Evolutionary conservation across 2,113 vertebrate species (phyloP), one percentile per base, ranked within the genome.

Genomic region (Hippocampus abdominalis): DNA sequence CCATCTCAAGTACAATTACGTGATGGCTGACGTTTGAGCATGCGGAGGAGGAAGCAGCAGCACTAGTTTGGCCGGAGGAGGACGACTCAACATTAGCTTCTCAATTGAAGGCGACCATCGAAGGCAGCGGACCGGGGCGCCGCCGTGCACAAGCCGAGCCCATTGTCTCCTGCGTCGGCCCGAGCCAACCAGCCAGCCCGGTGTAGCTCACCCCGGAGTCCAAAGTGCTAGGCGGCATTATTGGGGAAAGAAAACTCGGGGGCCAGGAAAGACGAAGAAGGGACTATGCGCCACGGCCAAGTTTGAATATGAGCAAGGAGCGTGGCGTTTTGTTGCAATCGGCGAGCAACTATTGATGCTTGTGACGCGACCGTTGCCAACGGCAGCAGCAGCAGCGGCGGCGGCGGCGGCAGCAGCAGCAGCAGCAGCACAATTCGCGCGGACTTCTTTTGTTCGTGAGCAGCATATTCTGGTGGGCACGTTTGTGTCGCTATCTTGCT

Each of bases 281-380:
- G 89, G 90, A 92, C 87, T 87, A 93, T 93, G 92, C 89, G 83
- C 86, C 89, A 89, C 86, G 86, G 86, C 89, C 87, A 91, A 87
- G 89, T 89, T 92, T 76, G 91, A 84, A 89, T 88, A 91, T 93
- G 92, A 92, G 39, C 80, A 81, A 74, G 77, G 85, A 27, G 23
- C 23, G 82, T 77, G 89, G 84, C 86, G 91, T 90, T 87, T 87
- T 76, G 86, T 88, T 91, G 84, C 89, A 89, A 68, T 79, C 77
- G 82, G 87, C 82, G 84, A 86, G 73, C 76, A 78, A 84, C 81
- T 78, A 79, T 89, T 90, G 84, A 90, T 86, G 92, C 90, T 73
- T 74, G 82, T 82, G 74, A 21, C 76, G 74, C 78, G 73, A 76
- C 79, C 83, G 76, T 62, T 76, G 75, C 76, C 76, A 72, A 80